Evolutionary conservation across 2,888 invertebrate genomes (phyloP), one percentile per base, ranked within the genome.

Genomic region (Papilio gigon): DNA sequence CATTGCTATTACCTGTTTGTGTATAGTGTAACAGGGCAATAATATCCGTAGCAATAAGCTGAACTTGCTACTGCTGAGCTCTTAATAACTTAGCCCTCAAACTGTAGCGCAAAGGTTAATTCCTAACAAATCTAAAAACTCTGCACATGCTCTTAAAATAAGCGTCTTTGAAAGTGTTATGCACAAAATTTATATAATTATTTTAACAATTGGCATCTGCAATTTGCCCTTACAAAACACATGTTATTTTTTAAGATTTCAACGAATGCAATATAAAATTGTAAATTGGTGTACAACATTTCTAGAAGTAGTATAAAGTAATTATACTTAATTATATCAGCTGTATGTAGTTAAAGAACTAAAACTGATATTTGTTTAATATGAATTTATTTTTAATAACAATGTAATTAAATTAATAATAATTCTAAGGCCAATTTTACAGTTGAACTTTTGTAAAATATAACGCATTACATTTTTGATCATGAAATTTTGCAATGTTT

Each of bases 181-280:
- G 60, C 60, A 60, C 59, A 60, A 60, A 37, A 20, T 22, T 47
- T 9, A 22, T 63, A 12, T 35, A 4, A 17, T n/a, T 50, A 2
- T 37, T 35, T 17, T 20, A 20, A 63, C 20, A 47, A 17, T 60
- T 47, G 25, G 59, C 35, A 60, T 66, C 65, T 65, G 42, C 42
- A 58, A 59, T 66, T 65, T 30, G n/a, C 58, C 33, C 12, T 60
- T 35, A 66, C 47, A 59, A 66, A 66, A 66, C 59, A 59, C 66
- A 47, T 60, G 66, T 66, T 60, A 60, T 47, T 47, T 35, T 59
- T 20, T 66, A 33, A 20, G 22, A 25, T 35, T 37, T 37, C 33
- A 20, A 37, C 56, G 30, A 42, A 44, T 65, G 40, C 25, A 9
- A 42, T 42, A 20, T 9, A 42, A 56, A 27, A 40, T 56, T 40